Evolutionary conservation across 2,113 vertebrate genomes (phyloP).

Genomic region (Misgurnus mizolepis): DNA sequence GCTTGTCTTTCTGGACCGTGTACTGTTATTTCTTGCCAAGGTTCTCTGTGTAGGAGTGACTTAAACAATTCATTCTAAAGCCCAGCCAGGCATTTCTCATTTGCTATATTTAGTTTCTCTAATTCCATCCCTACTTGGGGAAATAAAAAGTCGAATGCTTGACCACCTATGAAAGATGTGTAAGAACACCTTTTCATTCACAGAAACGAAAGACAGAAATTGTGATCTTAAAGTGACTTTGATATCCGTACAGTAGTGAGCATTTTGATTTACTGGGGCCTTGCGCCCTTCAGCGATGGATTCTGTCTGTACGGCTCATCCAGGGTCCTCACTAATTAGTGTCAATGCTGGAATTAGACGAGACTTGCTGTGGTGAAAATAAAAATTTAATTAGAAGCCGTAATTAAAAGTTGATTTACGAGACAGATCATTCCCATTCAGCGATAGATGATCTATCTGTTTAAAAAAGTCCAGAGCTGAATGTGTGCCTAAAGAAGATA

Average conservation of each 20-base stretch:
- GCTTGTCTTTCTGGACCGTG: neutral
- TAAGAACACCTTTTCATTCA: neutral
- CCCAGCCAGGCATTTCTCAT: neutral
- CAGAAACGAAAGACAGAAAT: neutral
- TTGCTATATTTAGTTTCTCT: neutral
- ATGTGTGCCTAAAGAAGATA: neutral
- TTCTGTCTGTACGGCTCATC: constrained; percentile 20
- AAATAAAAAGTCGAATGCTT: neutral
- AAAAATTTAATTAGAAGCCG: constrained; percentile 43
- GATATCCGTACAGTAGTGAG: constrained; percentile 4
- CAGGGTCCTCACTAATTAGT: constrained; percentile 39
- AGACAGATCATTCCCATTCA: constrained; percentile 38
- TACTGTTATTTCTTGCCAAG: neutral
- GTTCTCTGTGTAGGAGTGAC: neutral
- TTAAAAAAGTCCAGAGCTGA: constrained; percentile 13
- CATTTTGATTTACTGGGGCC: constrained; percentile 12
- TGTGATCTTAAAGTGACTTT: neutral
- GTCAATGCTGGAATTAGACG: constrained; percentile 29
- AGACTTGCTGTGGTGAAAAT: constrained; percentile 48
- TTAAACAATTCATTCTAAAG: constrained; percentile 10
- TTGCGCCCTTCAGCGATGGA: constrained; percentile 21
- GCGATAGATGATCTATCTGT: constrained; percentile 35
- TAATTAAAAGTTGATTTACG: constrained; percentile 48
- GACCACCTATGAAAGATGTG: neutral
- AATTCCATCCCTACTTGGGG: neutral